Conservation (phyloP, 2,888 invertebrate species). For the Thysanoteuthis rhombus region DNA sequence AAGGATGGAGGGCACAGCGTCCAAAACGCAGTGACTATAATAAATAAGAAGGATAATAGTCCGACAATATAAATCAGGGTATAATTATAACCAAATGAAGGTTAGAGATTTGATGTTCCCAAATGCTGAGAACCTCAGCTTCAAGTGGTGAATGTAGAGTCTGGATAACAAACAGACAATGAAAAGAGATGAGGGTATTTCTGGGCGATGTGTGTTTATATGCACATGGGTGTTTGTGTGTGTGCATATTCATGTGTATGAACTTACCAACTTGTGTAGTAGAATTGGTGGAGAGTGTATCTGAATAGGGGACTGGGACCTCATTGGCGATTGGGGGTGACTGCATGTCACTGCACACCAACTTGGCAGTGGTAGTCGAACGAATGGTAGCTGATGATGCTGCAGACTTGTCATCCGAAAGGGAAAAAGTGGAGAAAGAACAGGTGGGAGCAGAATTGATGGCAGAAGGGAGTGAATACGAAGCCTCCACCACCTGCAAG, state of each 20-base stretch:
- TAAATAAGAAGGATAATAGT: no score
- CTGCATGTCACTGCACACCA: neutral
- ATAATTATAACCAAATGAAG: neutral
- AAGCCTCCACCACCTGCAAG: neutral
- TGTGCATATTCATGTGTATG: neutral
- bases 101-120: neutral
- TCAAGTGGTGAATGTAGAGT: neutral
- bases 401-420: slow-evolving; percentile 13
- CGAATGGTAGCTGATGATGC: neutral
- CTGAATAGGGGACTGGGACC: neutral
- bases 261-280: slow-evolving; percentile 28
- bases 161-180: neutral
- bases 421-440: neutral
- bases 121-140: neutral
- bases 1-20: no score
- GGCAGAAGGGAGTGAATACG: neutral
- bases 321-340: slow-evolving; percentile 13
- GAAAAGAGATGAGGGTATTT: neutral
- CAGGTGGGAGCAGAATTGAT: neutral
- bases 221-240: neutral
- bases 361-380: neutral
- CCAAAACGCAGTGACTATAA: no score
- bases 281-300: slow-evolving; percentile 19
- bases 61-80: no score
- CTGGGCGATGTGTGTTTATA: neutral